Conservation (phyloP, 2,888 invertebrate species). For the Stenodera caucasica region DNA sequence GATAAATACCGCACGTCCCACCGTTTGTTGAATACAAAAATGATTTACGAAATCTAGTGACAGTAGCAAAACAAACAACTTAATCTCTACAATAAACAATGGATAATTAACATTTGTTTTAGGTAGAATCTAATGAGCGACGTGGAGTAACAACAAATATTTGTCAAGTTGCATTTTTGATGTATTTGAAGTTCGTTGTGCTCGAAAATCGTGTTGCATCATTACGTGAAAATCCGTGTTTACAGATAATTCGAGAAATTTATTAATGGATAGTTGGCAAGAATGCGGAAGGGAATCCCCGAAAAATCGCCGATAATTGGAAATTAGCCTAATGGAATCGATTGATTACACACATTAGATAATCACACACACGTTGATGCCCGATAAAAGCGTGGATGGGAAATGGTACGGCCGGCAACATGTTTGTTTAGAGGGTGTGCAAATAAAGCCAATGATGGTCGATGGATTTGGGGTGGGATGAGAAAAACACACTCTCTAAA, state of each 20-base stretch:
- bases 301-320: no score
- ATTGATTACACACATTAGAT: background rate
- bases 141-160: background rate
- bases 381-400: background rate
- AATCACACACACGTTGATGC: background rate
- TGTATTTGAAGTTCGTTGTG: background rate
- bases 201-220: background rate
- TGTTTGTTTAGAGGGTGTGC: background rate
- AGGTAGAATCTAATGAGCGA: background rate
- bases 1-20: no score
- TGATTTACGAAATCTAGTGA: no score
- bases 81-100: background rate
- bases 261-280: no score
- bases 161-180: slow-evolving; percentile 1
- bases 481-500: background rate
- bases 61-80: background rate
- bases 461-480: background rate
- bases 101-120: background rate
- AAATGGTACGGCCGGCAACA: background rate
- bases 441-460: background rate
- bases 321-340: background rate
- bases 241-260: no score
- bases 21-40: no score
- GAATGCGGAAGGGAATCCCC: no score
- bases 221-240: no score